Base-by-base conservation (phyloP, 2,113 vertebrate species). In the Cyphomyrus plagiostoma region DNA sequence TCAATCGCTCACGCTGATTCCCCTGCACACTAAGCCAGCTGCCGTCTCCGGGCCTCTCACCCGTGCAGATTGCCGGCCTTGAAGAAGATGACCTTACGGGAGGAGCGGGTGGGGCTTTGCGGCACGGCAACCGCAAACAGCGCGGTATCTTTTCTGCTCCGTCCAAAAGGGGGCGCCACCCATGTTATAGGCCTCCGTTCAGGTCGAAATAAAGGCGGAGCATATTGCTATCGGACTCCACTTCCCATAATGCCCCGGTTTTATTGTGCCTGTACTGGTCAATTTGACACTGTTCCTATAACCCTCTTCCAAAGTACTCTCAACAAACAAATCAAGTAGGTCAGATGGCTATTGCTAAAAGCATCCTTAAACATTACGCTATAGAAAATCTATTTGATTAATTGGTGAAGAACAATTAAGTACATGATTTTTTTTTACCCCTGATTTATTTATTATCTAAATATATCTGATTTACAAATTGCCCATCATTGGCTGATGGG, bases 1-100 rank as follows among this genome's bases (percentile, higher is more conserved):
- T 84, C 74, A 89, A 46, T 84, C 83, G 80, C 74, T 84, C 49
- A 53, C 35, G 50, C 77, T 84, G 88, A 89, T 89, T 89, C 53
- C 52, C 10, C 74, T 82, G 70, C 42, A 77, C 62, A 74, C 45
- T 77, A n/a, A 49, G 88, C 26, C 70, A 52, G 70, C 70, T 53
- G 70, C 49, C 48, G 50, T 52, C 74, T 82, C 74, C 17, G 15
- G 10, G 3, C 56, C 46, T 21, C 66, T 53, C 70, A 50, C 48
- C 23, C 26, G 48, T 11, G 7, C 74, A 83, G 48, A 82, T 83
- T 53, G 49, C 48, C 30, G 70, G 70, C 58, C 87, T 70, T 39
- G 15, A 15, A 48, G 46, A 89, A 82, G 26, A 52, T 53, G 50
- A 80, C 74, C 26, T 30, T 53, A 49, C 13, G 77, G 49, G 19